Evolutionary conservation across 2,888 invertebrate genomes (phyloP), one percentile per base, ranked within the genome.

Genomic region (Pyralis farinalis): DNA sequence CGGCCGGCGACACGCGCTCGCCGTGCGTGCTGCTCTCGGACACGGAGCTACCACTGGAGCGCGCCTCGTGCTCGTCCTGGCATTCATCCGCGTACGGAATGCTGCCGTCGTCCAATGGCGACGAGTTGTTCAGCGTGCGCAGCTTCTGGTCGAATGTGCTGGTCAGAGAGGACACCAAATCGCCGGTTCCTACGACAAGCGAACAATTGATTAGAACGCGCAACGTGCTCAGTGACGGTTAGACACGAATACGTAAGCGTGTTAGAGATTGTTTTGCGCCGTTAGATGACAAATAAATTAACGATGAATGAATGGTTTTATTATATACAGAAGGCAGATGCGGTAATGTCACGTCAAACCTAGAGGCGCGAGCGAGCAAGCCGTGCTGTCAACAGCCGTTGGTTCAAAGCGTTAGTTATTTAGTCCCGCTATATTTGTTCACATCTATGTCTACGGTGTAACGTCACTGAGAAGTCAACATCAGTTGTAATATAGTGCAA

Each of bases 91-190:
- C 93, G 82, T 91, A 94, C 39, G 94, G 94, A 72, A 94, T 92
- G 86, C 92, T 92, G 69, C 92, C 92, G 78, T 92, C 91, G 71
- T 90, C 91, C 33, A 91, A 90, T 60, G 91, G 91, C 44, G 92
- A 92, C 43, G 93, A 91, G 83, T 92, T 93, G 70, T 94, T 91
- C 63, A 94, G 79, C 63, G 93, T 93, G 60, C 93, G 92, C 81
- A 95, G 91, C 79, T 96, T 96, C 70, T 94, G 94, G 76, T 96
- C 96, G 81, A 96, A 93, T 45, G 96, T 94, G 69, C 94, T 94
- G 58, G 96, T 96, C 71, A 97, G 92, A 60, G 94, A 94, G 52
- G 93, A 92, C 71, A 94, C 94, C 80, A 96, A 89, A 61, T 96
- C 93, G 88, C 96, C 96, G 71, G 94, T 92, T 78, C 95, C 96